Evolutionary conservation across 2,113 vertebrate genomes (phyloP).

Genomic region (Oenanthe oenanthe): DNA sequence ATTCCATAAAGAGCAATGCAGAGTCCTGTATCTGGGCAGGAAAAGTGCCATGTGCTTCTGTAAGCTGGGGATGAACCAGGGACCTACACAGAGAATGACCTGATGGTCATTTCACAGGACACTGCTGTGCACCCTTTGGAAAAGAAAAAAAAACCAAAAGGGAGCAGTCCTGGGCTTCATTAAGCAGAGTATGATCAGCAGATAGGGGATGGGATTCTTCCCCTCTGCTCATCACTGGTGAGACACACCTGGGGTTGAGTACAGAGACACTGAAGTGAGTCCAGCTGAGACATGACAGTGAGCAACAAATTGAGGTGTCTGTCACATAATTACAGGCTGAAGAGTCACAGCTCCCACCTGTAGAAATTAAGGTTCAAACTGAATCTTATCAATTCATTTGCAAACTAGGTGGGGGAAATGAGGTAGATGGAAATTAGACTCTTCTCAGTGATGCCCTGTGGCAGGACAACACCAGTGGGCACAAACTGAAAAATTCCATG

Average conservation of each 20-base stretch:
- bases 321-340: background rate
- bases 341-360: background rate
- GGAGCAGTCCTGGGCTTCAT: background rate
- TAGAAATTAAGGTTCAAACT: background rate
- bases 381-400: background rate
- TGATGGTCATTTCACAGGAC: background rate
- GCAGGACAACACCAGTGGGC: background rate
- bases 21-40: background rate
- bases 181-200: background rate
- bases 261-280: background rate
- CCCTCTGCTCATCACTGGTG: background rate
- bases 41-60: background rate
- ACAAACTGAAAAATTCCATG: background rate
- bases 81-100: background rate
- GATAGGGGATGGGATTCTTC: background rate
- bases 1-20: background rate
- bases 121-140: background rate
- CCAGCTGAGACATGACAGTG: background rate
- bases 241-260: background rate
- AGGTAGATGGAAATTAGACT: background rate
- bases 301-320: background rate
- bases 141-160: too few species aligned
- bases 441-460: background rate
- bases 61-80: background rate
- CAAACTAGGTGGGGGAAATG: too few species aligned